Percentiles rank a stretch among this genome's conserved stretches.
Evolutionary conservation across 2,113 vertebrate species (phyloP).

Genomic region (Microcebus murinus): DNA sequence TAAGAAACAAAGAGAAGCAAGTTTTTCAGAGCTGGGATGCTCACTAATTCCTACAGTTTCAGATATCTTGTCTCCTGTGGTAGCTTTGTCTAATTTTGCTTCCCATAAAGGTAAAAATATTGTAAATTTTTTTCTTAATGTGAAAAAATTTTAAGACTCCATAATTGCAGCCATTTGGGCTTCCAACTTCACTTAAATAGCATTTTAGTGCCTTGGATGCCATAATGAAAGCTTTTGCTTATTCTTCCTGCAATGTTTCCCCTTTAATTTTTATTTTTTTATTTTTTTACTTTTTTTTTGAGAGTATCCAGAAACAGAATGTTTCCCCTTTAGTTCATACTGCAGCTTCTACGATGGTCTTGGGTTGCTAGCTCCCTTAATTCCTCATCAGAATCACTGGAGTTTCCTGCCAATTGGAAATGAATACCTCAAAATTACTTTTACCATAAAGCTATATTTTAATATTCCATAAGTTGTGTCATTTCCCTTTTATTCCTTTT

Average conservation of each 20-base stretch:
- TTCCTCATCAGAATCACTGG: constrained; percentile 53
- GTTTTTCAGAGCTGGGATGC: neutral
- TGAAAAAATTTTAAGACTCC: constrained; percentile 36
- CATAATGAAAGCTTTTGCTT: constrained; percentile 55
- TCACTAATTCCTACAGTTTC: neutral
- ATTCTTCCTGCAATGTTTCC: constrained; percentile 36
- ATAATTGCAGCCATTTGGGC: constrained; percentile 63
- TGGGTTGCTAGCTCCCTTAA: constrained; percentile 56
- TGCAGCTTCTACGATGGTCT: constrained; percentile 22
- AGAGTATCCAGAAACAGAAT: too few species aligned
- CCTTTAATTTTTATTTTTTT: too few species aligned
- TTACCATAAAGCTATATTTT: constrained; percentile 54
- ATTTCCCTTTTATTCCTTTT: constrained; percentile 6
- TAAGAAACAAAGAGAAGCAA: neutral
- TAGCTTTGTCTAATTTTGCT: constrained; percentile 47
- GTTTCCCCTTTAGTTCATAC: constrained; percentile 43
- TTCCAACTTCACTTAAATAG: constrained; percentile 65
- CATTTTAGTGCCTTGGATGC: neutral
- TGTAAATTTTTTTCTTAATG: constrained; percentile 54
- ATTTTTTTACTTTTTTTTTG: too few species aligned
- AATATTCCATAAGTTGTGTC: constrained; percentile 6
- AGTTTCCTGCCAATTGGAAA: constrained; percentile 59
- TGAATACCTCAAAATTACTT: constrained; percentile 65
- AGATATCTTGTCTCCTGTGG: neutral
- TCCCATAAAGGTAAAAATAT: constrained; percentile 66